These are phyloP conservation scores for Trogon melanurus DNA, from an alignment of 2,113 vertebrate genomes.

Conservation along the genomic window DNA sequence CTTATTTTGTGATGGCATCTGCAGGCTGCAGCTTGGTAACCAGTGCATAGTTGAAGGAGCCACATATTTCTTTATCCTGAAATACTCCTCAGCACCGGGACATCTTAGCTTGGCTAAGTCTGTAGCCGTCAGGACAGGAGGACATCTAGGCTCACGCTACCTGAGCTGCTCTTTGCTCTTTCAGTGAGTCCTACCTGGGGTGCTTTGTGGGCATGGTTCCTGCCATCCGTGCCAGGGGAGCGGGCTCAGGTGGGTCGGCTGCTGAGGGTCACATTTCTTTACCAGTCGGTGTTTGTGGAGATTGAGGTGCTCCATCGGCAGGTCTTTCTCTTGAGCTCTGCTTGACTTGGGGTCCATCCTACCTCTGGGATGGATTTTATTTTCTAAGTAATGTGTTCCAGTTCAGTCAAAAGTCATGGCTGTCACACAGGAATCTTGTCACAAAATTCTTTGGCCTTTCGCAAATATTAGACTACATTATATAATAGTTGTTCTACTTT, in stretches of 20 bases:
- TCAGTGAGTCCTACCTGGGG: background rate
- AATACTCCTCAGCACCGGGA: background rate
- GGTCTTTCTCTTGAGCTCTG: background rate
- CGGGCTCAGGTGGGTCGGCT: rapidly evolving
- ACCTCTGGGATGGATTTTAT: background rate
- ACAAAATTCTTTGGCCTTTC: background rate
- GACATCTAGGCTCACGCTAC: background rate
- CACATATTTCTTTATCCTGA: background rate
- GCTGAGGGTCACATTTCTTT: rapidly evolving
- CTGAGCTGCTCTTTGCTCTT: background rate
- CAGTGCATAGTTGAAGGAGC: background rate
- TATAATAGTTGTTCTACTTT: background rate
- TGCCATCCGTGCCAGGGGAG: background rate
- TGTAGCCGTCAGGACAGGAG: background rate
- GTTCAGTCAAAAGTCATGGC: conserved; percentile 14
- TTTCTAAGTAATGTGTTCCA: background rate
- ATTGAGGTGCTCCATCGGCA: background rate
- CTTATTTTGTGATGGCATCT: rapidly evolving
- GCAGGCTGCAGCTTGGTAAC: background rate
- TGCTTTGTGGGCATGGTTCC: rapidly evolving
- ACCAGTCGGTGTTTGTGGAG: background rate
- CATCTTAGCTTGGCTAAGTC: background rate
- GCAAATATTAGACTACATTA: conserved; percentile 7
- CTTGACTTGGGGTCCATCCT: background rate
- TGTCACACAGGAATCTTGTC: background rate